Evolutionary conservation across 2,113 vertebrate species (phyloP).

Genomic region (Ailurus styani): DNA sequence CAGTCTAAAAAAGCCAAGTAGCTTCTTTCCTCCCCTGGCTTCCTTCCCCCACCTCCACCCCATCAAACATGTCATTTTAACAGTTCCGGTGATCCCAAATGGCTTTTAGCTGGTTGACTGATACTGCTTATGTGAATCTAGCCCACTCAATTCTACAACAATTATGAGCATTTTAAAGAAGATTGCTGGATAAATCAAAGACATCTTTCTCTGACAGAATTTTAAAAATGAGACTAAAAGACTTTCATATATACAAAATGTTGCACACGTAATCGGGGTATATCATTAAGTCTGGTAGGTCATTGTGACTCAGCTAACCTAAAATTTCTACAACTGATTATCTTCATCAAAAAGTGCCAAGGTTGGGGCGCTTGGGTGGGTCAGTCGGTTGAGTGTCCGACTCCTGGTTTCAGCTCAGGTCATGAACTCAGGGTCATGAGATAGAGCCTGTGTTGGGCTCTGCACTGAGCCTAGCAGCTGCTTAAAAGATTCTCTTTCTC

Average conservation of each 20-base stretch:
- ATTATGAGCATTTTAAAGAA: background rate
- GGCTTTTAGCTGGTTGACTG: background rate
- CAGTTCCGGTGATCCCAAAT: background rate
- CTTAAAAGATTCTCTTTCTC: background rate
- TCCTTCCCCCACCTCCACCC: background rate
- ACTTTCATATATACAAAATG: background rate
- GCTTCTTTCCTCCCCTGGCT: background rate
- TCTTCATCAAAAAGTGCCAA: background rate
- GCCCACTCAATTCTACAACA: background rate
- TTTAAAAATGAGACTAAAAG: background rate
- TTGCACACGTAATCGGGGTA: background rate
- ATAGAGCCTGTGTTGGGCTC: background rate
- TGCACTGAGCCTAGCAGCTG: background rate
- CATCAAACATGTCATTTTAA: background rate
- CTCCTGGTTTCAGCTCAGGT: background rate
- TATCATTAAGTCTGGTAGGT: background rate
- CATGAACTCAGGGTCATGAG: background rate
- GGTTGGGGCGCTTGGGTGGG: background rate
- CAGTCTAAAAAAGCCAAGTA: background rate
- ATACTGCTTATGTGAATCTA: background rate
- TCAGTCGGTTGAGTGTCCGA: background rate
- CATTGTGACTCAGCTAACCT: background rate
- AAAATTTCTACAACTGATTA: background rate
- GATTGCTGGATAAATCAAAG: background rate
- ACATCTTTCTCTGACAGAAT: background rate